Evolutionary conservation across 2,797 vertebrate species (phyloP).

Genomic region (Neosilurus hyrtlii): DNA sequence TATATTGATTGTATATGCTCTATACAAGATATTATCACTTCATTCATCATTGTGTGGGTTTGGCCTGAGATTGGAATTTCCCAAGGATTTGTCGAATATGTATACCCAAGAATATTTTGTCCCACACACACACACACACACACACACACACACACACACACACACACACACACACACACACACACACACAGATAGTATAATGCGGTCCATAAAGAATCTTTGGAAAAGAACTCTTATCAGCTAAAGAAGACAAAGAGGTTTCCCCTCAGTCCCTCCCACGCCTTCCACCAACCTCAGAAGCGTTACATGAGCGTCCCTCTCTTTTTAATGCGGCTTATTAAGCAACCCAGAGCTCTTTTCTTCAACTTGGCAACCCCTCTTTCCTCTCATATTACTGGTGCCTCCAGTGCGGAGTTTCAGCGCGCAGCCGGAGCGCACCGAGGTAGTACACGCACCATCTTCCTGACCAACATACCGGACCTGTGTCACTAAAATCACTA

Average conservation of each 20-base stretch:
- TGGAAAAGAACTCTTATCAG: too few species aligned
- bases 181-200: neutral
- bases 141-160: neutral
- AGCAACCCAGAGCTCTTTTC: neutral
- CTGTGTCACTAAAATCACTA: neutral
- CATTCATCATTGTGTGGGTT: too few species aligned
- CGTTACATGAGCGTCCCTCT: accelerated
- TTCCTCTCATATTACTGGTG: neutral
- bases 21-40: too few species aligned
- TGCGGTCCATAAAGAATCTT: too few species aligned
- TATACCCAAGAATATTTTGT: neutral
- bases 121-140: neutral
- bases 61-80: too few species aligned
- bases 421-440: neutral
- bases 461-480: neutral
- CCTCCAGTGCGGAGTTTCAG: neutral
- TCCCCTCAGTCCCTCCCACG: neutral
- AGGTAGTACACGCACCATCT: neutral
- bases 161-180: neutral
- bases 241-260: too few species aligned
- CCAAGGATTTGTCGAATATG: too few species aligned
- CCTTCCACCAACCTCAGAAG: neutral
- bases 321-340: neutral
- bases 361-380: neutral
- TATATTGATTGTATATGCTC: too few species aligned